Evolutionary conservation across 1,140 invertebrate genomes (phyloP).

Genomic region (Hypsibius dujardini): DNA sequence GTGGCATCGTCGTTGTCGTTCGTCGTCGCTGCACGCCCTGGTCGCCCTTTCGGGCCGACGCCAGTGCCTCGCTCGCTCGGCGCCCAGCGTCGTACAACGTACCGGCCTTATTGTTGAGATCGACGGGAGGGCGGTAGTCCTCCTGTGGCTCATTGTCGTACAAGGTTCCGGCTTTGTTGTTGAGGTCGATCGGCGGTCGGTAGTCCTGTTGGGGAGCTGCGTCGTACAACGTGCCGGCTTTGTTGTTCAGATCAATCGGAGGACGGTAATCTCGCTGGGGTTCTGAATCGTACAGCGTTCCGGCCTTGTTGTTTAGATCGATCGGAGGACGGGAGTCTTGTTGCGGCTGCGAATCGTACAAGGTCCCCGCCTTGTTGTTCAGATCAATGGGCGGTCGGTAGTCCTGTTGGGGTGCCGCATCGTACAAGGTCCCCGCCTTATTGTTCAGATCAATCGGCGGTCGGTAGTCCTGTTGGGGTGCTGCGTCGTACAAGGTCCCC

Average conservation of each 20-base stretch:
- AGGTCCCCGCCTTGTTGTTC: constrained; percentile 14
- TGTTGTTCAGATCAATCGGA: constrained; percentile 7
- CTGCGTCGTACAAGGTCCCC: not conserved
- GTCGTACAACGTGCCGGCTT: constrained; percentile 12
- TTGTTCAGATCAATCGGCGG: constrained; percentile 15
- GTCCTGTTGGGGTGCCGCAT: not conserved
- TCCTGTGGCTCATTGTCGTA: not conserved
- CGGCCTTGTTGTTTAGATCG: constrained; percentile 16
- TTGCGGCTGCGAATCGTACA: not conserved
- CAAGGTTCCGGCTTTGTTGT: constrained; percentile 13
- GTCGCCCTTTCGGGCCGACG: not conserved
- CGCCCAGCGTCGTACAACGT: not conserved
- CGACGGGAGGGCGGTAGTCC: not conserved
- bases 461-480: constrained; percentile 9
- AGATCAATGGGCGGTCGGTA: constrained; percentile 2
- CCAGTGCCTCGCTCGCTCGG: not conserved
- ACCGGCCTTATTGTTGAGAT: not conserved
- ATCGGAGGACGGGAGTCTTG: not conserved
- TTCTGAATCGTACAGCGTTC: constrained; percentile 4
- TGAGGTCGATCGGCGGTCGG: constrained; percentile 8
- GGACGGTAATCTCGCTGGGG: constrained; percentile 11
- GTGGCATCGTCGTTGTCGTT: not conserved
- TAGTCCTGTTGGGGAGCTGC: constrained; percentile 11
- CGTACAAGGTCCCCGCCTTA: constrained; percentile 7
- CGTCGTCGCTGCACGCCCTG: not conserved